Base-by-base conservation (phyloP, 2,797 vertebrate genomes). In the Eupleurogrammus muticus region DNA sequence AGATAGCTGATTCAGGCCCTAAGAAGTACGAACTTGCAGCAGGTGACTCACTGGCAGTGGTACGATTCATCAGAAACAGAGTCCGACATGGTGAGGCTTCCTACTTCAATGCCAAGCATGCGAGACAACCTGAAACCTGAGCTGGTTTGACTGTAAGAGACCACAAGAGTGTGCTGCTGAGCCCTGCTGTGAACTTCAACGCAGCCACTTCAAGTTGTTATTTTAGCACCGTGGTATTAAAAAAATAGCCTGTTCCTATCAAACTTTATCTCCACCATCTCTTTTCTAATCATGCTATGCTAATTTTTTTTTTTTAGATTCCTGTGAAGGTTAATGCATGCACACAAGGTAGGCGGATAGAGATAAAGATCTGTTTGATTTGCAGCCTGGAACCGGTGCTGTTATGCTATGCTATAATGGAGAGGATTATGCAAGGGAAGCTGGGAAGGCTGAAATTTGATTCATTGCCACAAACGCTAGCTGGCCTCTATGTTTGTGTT, bases 81-180 rank as follows among this genome's bases (percentile, higher is more conserved):
- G 16, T 10, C 35, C 50, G 38, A 53, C 56, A 51, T 10, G 0
- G 40, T 44, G 32, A 74, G 46, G 67, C 36, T 38, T 62, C 60
- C 46, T 58, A 73, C 66, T 42, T 32, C 59, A 23, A 56, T 28
- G 40, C 44, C 34, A 32, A 23, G 14, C 10, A 46, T 66, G 57
- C 3, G 57, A 53, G 21, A 24, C 12, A 17, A 16, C 23, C 13
- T 3, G 50, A 42, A 52, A 48, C 21, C 42, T 23, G 20, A 49
- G 24, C 13, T 16, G 24, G 12, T 55, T 2, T 53, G 36, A 59
- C 38, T 14, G 2, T 12, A 69, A 78, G 44, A 74, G 66, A 61
- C 92, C 93, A 94, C 89, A 77, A 92, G 93, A 89, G 91, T 77
- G 89, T 60, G 90, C 92, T 92, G 75, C 77, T 67, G 90, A 89